Percentiles rank a stretch among this genome's conserved stretches.
Evolutionary conservation across 2,797 vertebrate genomes (phyloP).

Genomic region (Myotis findleyi): DNA sequence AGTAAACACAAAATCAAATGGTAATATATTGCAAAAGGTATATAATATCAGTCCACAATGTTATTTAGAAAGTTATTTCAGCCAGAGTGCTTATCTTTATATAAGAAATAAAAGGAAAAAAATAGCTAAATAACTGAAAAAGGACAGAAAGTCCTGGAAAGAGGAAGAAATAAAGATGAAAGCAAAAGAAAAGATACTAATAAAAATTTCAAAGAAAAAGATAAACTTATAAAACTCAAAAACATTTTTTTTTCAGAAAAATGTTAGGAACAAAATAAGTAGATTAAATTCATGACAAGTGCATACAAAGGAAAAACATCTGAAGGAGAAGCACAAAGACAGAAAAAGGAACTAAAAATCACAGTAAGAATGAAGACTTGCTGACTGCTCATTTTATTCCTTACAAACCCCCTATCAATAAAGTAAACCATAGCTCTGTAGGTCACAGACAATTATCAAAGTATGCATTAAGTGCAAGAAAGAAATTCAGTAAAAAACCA

Average conservation of each 20-base stretch:
- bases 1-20: background rate
- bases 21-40: background rate
- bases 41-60: background rate
- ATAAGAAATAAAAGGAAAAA: constrained; percentile 26
- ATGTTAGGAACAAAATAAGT: background rate
- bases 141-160: background rate
- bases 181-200: background rate
- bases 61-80: constrained; percentile 26
- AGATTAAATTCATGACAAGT: background rate
- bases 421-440: background rate
- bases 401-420: background rate
- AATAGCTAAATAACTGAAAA: background rate
- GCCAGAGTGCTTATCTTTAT: background rate
- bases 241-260: background rate
- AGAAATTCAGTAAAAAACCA: background rate
- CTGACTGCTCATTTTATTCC: constrained; percentile 45
- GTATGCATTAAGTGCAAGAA: constrained; percentile 14
- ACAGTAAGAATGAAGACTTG: background rate
- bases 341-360: constrained; percentile 12
- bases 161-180: constrained; percentile 6
- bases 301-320: background rate
- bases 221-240: background rate
- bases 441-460: constrained; percentile 36
- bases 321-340: background rate
- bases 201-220: constrained; percentile 32